Evolutionary conservation across 2,113 vertebrate species (phyloP), one percentile per base, ranked within the genome.

Genomic region (Columbina picui): DNA sequence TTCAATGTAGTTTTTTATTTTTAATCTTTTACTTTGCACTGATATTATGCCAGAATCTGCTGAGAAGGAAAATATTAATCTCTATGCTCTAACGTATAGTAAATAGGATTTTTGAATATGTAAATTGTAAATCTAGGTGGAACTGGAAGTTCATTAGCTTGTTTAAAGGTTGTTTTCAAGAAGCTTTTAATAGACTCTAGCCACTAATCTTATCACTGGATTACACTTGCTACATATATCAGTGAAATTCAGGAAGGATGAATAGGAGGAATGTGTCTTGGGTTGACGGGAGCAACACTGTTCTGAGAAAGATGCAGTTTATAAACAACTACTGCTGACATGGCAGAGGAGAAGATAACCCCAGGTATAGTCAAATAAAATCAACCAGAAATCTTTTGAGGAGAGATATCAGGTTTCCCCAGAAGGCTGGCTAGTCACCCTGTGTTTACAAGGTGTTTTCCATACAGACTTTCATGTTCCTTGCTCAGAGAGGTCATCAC

Each of bases 121-220:
- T 67, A 90, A 92, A 74, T 80, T 68, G 29, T 77, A 87, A 90
- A 83, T 32, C 36, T 74, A 26, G 3, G 67, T 84, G 64, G 76
- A 84, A 60, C 29, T 80, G 77, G 27, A 67, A 75, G 53, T 75
- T 94, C 60, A 80, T 94, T 84, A 92, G 38, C 22, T 90, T 3
- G 7, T 56, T 77, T 69, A 87, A 84, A 94, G 11, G 32, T 65
- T 81, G 45, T 87, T 94, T 89, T 91, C 73, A 74, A 53, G 50
- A 64, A 79, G 22, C 8, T 2, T 90, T 93, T 88, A 69, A 87
- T 73, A 43, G 76, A 47, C 59, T 79, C 29, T 75, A 69, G 39
- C 41, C 32, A 49, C 38, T 84, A 80, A 87, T 83, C 68, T 93
- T 95, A 97, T 96, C 92, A 67, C 52, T 41, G 29, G 32, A 20